phyloP scores from a whole-genome alignment of 2,113 vertebrate species.

The Etheostoma spectabile region DNA sequence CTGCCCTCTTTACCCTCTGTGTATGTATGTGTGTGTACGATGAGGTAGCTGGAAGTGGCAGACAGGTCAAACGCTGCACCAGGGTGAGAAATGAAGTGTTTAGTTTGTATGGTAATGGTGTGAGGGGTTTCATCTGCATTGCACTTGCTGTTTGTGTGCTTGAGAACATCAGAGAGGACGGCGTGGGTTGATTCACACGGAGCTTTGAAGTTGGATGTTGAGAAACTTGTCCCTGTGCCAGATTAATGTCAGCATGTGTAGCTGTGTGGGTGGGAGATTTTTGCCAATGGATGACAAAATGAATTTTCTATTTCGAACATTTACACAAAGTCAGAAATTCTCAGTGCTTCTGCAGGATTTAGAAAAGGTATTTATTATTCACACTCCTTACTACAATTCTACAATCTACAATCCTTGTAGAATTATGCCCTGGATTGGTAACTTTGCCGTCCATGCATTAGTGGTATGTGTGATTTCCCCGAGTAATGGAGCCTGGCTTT shows the following conservation, averaged over 20 bases:
- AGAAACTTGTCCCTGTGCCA: slow-evolving; percentile 2
- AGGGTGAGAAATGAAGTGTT: slow-evolving; percentile 66
- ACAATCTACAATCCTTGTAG: too few relatives aligned
- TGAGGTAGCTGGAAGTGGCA: slow-evolving; percentile 49
- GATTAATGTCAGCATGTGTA: slow-evolving; percentile 14
- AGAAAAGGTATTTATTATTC: background rate
- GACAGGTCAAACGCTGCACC: slow-evolving; percentile 68
- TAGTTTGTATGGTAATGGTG: slow-evolving; percentile 55
- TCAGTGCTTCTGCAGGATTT: background rate
- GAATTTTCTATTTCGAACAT: background rate
- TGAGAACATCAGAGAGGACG: background rate
- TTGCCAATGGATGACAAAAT: background rate
- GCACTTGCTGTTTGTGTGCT: slow-evolving; percentile 23
- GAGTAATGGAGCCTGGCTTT: too few relatives aligned
- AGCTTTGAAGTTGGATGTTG: slow-evolving; percentile 34
- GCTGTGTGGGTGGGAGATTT: background rate
- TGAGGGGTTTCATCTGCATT: slow-evolving; percentile 21
- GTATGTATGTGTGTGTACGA: slow-evolving; percentile 22
- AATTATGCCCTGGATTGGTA: too few relatives aligned
- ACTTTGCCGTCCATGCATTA: too few relatives aligned
- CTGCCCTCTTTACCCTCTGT: slow-evolving; percentile 26
- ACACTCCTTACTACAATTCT: too few relatives aligned
- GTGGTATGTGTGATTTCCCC: too few relatives aligned
- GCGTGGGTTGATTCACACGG: background rate
- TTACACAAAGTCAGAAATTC: background rate